phyloP scores from a whole-genome alignment of 37 sponge, comb jelly and placozoan genomes.

The Lycopodina hypogea region DNA sequence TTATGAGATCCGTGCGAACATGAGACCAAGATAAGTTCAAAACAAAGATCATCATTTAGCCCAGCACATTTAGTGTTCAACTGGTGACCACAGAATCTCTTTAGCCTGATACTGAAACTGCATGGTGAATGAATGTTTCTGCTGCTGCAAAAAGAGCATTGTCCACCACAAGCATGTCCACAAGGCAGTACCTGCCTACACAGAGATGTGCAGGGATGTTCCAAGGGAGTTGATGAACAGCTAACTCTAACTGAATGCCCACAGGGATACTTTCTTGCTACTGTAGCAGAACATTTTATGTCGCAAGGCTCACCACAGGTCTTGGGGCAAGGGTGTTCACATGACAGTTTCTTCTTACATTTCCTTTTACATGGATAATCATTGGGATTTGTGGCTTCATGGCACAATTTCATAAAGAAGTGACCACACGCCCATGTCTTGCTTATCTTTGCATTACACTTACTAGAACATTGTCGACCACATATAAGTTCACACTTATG shows the following conservation, averaged over 20 bases:
- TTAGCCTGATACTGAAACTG: neutral
- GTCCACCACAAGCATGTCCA: constrained; percentile 69
- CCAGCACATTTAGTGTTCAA: neutral
- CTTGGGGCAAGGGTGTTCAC: constrained; percentile 72
- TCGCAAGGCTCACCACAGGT: constrained; percentile 44
- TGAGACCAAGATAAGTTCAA: neutral
- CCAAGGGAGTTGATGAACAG: constrained; percentile 3
- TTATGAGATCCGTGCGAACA: neutral
- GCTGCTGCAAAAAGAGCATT: constrained; percentile 35
- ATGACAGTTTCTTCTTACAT: constrained; percentile 39
- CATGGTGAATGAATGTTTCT: constrained; percentile 37
- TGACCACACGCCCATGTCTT: constrained; percentile 65
- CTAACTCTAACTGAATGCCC: constrained; percentile 16
- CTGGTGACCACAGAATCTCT: constrained; percentile 52
- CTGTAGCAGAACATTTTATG: neutral
- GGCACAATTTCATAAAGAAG: constrained; percentile 12
- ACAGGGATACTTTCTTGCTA: constrained; percentile 24
- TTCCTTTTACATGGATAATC: constrained; percentile 19
- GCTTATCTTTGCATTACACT: constrained; percentile 34
- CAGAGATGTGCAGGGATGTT: constrained; percentile 11
- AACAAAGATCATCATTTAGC: neutral
- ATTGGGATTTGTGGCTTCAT: neutral
- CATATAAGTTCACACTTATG: constrained; percentile 51
- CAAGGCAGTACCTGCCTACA: constrained; percentile 40
- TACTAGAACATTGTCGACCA: constrained; percentile 20